phyloP scores from a whole-genome alignment of 2,113 vertebrate species.

The Ptilorrhoa leucosticta region DNA sequence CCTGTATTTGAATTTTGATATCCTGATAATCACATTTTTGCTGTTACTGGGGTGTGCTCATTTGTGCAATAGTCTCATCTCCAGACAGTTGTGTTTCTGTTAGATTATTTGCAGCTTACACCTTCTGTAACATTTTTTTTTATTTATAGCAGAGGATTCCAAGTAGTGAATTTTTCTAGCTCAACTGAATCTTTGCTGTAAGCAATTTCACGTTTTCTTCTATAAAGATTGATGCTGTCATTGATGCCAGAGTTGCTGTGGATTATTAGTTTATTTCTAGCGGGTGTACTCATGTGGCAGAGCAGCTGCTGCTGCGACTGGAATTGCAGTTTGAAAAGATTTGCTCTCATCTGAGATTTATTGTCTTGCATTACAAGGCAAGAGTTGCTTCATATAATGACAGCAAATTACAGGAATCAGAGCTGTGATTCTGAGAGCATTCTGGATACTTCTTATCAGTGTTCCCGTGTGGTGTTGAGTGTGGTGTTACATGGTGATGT shows the following conservation, averaged over 20 bases:
- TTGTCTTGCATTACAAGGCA: not conserved
- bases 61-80: not conserved
- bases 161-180: not conserved
- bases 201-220: not conserved
- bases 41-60: not conserved
- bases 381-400: not conserved
- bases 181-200: not conserved
- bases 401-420: not conserved
- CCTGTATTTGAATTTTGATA: not conserved
- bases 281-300: not conserved
- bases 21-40: not conserved
- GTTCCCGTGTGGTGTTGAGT: too few relatives aligned
- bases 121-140: not conserved
- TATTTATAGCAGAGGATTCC: not conserved
- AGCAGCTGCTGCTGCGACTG: not conserved
- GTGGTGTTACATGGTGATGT: not conserved
- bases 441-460: not conserved
- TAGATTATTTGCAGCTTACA: not conserved
- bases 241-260: not conserved
- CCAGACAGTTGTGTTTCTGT: not conserved
- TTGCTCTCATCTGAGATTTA: not conserved
- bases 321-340: not conserved
- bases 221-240: not conserved
- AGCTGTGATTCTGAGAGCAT: not conserved
- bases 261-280: constrained; percentile 15